A percentile compares a stretch with the other conserved stretches of the same genome.
Conservation (phyloP, 2,113 vertebrate species). For the Cichladusa arquata region DNA sequence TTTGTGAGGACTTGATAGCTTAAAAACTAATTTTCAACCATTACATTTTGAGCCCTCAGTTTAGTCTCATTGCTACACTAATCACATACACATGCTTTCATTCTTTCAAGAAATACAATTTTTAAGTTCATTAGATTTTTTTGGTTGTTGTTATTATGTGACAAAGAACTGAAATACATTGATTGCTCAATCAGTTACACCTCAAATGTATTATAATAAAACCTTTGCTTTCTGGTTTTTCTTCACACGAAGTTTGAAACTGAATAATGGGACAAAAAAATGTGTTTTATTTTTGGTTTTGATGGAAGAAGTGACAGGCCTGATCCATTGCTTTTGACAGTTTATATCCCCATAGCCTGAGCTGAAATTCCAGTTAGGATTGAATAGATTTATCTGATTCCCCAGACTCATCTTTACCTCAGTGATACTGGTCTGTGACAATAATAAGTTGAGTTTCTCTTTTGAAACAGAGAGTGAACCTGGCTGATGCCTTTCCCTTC, state of each 20-base stretch:
- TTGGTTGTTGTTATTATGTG: neutral
- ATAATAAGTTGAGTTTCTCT: neutral
- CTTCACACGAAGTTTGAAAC: neutral
- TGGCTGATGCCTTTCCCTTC: neutral
- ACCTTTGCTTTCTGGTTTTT: neutral
- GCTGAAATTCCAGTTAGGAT: slow-evolving; percentile 43
- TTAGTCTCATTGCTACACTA: neutral
- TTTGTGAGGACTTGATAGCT: neutral
- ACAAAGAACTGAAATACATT: neutral
- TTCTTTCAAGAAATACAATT: neutral
- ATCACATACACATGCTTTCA: neutral
- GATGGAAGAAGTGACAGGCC: slow-evolving; percentile 1
- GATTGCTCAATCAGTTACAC: neutral
- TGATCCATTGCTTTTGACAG: slow-evolving; percentile 36
- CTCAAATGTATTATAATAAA: neutral
- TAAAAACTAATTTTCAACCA: neutral
- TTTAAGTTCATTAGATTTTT: neutral
- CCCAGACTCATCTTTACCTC: neutral
- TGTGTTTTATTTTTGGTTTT: neutral
- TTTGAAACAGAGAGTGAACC: neutral
- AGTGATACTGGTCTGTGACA: neutral
- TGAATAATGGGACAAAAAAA: neutral
- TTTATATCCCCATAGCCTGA: slow-evolving; percentile 25
- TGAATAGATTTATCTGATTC: slow-evolving; percentile 48
- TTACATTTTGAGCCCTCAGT: neutral